Evolutionary conservation across 2,888 invertebrate species (phyloP).

Genomic region (Dysmachus trigonus): DNA sequence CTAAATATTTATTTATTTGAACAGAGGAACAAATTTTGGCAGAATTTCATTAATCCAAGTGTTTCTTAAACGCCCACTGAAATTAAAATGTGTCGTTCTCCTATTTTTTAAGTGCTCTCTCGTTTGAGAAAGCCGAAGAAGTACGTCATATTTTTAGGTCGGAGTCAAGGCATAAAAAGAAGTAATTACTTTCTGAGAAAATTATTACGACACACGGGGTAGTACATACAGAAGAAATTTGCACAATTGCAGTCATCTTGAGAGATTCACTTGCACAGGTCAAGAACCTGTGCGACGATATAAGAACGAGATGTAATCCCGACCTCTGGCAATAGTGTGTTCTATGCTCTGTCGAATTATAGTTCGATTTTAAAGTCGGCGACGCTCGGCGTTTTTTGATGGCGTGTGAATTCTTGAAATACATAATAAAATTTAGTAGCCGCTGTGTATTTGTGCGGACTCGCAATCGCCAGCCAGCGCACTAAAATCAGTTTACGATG

Average conservation of each 20-base stretch:
- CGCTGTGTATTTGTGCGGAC: background rate
- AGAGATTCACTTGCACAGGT: background rate
- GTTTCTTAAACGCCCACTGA: background rate
- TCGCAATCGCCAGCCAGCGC: background rate
- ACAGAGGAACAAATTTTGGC: background rate
- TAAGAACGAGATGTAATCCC: background rate
- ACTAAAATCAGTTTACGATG: conserved; percentile 48
- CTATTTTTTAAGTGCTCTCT: background rate
- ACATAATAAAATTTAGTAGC: background rate
- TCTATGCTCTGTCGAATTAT: background rate
- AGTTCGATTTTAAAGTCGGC: background rate
- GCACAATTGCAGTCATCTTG: background rate
- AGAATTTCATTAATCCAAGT: background rate
- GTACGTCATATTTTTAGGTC: background rate
- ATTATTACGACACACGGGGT: background rate
- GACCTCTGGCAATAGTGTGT: conserved; percentile 4
- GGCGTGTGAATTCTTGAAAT: background rate
- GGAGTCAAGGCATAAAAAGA: background rate
- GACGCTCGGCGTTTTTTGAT: conserved; percentile 9
- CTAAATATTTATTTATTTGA: background rate
- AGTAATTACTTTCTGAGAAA: background rate
- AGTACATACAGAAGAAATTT: background rate
- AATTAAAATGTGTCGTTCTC: background rate
- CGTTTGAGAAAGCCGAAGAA: background rate
- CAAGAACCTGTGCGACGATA: conserved; percentile 27